These are phyloP conservation scores for Cryptoprocta ferox DNA, from an alignment of 2,797 vertebrate species.

Conservation along the genomic window DNA sequence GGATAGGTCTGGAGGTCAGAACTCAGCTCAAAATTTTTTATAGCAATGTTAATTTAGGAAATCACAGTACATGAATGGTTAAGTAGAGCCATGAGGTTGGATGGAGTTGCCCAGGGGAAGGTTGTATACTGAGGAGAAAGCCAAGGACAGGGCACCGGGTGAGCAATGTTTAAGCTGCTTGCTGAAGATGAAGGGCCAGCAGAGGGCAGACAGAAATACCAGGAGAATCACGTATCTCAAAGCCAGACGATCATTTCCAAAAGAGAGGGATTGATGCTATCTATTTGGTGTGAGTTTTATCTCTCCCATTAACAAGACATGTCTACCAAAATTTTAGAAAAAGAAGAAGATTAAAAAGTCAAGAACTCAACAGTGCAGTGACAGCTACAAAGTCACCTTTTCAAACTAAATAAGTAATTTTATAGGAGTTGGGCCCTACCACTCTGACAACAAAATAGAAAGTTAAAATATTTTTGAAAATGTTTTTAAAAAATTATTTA, in stretches of 20 bases:
- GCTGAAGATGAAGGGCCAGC: background rate
- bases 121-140: background rate
- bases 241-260: background rate
- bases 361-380: background rate
- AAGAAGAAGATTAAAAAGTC: background rate
- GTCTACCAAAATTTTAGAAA: background rate
- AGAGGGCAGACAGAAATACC: background rate
- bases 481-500: background rate
- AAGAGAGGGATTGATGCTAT: background rate
- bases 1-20: background rate
- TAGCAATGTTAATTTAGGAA: background rate
- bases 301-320: background rate
- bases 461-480: slow-evolving; percentile 15
- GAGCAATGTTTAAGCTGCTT: background rate
- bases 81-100: background rate
- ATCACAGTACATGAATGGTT: background rate
- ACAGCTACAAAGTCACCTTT: background rate
- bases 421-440: background rate
- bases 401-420: slow-evolving; percentile 27
- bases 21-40: background rate
- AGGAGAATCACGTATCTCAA: background rate
- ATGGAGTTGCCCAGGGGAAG: background rate
- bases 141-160: background rate
- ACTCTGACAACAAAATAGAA: background rate
- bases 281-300: background rate